phyloP scores from a whole-genome alignment of 2,888 invertebrate genomes.

The Polymixis lichenea region DNA sequence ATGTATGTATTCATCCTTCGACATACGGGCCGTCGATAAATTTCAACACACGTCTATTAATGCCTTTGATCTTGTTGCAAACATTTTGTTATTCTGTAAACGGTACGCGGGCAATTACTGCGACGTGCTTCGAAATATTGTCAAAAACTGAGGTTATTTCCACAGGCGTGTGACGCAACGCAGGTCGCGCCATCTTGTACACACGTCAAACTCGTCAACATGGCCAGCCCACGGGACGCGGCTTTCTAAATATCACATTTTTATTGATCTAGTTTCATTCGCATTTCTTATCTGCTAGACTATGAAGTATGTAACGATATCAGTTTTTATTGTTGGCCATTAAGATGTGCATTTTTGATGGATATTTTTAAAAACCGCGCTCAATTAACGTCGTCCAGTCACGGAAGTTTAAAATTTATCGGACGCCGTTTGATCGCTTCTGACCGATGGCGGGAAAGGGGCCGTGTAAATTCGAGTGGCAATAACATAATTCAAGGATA shows the following conservation, averaged over 20 bases:
- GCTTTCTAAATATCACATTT: conserved; percentile 67
- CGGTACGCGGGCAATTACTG: conserved; percentile 85
- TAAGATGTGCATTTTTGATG: conserved; percentile 89
- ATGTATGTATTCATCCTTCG: conserved; percentile 82
- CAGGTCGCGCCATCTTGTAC: conserved; percentile 79
- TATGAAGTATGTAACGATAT: conserved; percentile 80
- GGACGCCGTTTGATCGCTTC: conserved; percentile 79
- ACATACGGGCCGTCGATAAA: conserved; percentile 85
- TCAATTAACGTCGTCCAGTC: conserved; percentile 88
- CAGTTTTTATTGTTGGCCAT: conserved; percentile 83
- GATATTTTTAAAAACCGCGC: conserved; percentile 82
- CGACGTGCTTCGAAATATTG: conserved; percentile 85
- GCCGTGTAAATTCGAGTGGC: conserved; percentile 79
- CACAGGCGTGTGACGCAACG: conserved; percentile 71
- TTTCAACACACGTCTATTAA: conserved; percentile 88
- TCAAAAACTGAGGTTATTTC: conserved; percentile 81
- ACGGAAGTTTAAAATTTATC: conserved; percentile 87
- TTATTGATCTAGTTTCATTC: conserved; percentile 78
- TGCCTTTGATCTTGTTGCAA: conserved; percentile 88
- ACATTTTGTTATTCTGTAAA: conserved; percentile 86
- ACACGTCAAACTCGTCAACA: conserved; percentile 74
- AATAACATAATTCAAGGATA: conserved; percentile 82
- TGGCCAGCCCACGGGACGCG: conserved; percentile 67
- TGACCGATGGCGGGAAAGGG: conserved; percentile 71
- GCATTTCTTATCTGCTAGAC: conserved; percentile 74